Percentiles rank a stretch among this genome's conserved stretches.
These are phyloP conservation scores for Coenonympha arcania DNA, from an alignment of 2,888 invertebrate species.

Conservation along the genomic window DNA sequence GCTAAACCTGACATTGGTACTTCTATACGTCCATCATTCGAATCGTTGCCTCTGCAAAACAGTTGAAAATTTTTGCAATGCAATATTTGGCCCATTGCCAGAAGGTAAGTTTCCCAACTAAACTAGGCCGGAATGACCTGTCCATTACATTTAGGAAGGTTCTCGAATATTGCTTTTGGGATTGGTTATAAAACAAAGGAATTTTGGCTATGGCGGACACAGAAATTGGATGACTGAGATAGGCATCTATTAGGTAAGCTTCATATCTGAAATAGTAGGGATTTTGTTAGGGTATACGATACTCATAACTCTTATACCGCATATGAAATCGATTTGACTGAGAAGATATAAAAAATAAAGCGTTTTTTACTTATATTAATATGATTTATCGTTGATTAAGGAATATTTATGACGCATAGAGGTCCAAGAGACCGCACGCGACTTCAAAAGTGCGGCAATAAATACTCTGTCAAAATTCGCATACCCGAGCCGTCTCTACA, in stretches of 20 bases:
- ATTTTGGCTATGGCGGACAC: neutral
- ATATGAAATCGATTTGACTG: too few relatives aligned
- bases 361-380: too few relatives aligned
- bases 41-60: conserved; percentile 5
- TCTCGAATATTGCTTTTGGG: conserved; percentile 2
- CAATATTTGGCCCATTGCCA: conserved; percentile 17
- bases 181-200: conserved; percentile 7
- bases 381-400: too few relatives aligned
- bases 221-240: neutral
- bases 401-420: too few relatives aligned
- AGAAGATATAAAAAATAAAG: too few relatives aligned
- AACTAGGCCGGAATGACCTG: conserved; percentile 16
- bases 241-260: neutral
- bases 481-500: too few relatives aligned
- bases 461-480: too few relatives aligned
- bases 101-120: conserved; percentile 3
- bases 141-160: conserved; percentile 9
- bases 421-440: too few relatives aligned
- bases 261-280: too few relatives aligned
- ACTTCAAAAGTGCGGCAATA: too few relatives aligned
- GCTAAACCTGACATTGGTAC: conserved; percentile 1
- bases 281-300: too few relatives aligned
- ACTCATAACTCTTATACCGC: too few relatives aligned
- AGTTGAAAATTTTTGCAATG: conserved; percentile 8
- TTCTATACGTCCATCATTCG: conserved; percentile 5